A percentile compares a stretch with the other conserved stretches of the same genome.
Evolutionary conservation across 1,140 invertebrate genomes (phyloP).

Genomic region (Nasonia giraulti): DNA sequence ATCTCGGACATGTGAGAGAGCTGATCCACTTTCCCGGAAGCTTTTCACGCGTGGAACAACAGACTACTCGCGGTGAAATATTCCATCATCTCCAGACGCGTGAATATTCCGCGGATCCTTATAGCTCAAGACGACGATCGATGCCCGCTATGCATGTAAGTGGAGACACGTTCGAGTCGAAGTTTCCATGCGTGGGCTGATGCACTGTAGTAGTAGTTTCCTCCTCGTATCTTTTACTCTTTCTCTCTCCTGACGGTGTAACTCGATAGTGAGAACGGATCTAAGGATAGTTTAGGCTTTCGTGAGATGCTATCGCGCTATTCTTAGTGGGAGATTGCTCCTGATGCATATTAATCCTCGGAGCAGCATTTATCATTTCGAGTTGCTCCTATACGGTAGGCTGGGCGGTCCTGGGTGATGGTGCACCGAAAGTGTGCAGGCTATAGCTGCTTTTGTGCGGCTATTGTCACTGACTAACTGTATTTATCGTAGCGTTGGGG

Average conservation of each 20-base stretch:
- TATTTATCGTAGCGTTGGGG: not conserved
- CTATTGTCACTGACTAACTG: conserved; percentile 8
- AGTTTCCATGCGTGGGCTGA: not conserved
- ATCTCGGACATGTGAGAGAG: not conserved
- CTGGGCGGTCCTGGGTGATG: not conserved
- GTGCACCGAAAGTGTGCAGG: not conserved
- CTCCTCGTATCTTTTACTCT: not conserved
- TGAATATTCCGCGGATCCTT: not conserved
- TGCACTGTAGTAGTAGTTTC: not conserved
- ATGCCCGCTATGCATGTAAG: not conserved
- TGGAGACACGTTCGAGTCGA: not conserved
- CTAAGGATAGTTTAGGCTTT: conserved; percentile 11
- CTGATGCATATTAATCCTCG: conserved; percentile 43
- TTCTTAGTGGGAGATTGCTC: conserved; percentile 41
- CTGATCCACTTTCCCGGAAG: not conserved
- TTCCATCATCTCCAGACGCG: not conserved
- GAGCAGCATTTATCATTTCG: conserved; percentile 38
- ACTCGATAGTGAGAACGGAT: conserved; percentile 5
- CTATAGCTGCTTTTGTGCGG: not conserved
- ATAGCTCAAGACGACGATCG: not conserved
- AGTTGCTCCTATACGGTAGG: conserved; percentile 2
- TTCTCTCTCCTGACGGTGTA: conserved; percentile 2
- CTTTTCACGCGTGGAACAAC: not conserved
- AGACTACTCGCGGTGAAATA: too few species aligned
- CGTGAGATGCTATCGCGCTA: conserved; percentile 20